Base-by-base conservation (phyloP, 1,140 invertebrate species). In the Pinna nobilis region DNA sequence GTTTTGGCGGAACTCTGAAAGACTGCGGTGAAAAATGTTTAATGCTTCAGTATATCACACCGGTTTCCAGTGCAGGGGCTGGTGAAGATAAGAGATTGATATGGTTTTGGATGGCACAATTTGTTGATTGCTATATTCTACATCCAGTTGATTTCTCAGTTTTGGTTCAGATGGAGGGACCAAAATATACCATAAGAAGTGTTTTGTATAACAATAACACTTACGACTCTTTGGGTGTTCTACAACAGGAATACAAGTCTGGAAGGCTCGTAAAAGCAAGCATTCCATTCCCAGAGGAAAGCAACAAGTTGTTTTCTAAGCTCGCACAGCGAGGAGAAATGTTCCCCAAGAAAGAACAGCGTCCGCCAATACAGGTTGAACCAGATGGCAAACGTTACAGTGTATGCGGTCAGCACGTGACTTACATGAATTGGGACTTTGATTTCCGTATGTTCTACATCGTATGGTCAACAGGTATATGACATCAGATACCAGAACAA, bases 381-480 rank as follows among this genome's bases (percentile, higher is more conserved):
- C 85, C 84, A n/a, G 81, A 84, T 47, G 85, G 85, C 9, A 80
- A 81, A 61, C 55, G 85, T 33, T 87, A 84, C 74, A 76, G 53
- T 11, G 60, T 87, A 2, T 66, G 76, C 11, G 77, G 80, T 13
- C 63, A 69, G 0, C 71, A 81, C 23, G 74, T 87, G 2, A 65
- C 76, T 49, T 87, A 85, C 50, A 72, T 83, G 76, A 69, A 70
- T 13, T 87, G 86, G 86, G 57, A 78, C 5, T 87, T 87, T 63
- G 67, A 85, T 50, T 79, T 82, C 69, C 64, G 82, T 55, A 80
- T 85, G 77, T 80, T 77, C 2, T 69, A 61, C 72, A 20, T 60
- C 77, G 23, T 70, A 53, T 20, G 85, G 85, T 1, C 75, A 79
- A 30, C 73, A 76, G 23, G n/a, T 84, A 5, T 78, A 79, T 41